Evolutionary conservation across 2,797 vertebrate species (phyloP).

Genomic region (Sebastolobus alascanus): DNA sequence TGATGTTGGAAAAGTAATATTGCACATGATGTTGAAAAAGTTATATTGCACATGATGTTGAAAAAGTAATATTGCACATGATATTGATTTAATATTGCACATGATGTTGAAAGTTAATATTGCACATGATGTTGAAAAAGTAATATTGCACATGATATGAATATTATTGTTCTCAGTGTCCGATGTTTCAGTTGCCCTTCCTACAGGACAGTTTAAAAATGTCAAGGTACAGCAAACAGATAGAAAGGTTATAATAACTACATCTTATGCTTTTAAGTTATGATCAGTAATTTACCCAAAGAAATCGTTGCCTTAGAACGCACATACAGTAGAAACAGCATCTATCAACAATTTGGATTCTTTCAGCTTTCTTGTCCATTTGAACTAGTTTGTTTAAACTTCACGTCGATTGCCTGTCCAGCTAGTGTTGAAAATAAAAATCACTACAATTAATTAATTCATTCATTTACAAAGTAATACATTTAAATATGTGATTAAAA

Average conservation of each 20-base stretch:
- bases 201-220: background rate
- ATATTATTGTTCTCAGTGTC: too few species aligned
- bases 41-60: too few species aligned
- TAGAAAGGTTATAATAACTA: background rate
- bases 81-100: too few species aligned
- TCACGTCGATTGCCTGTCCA: background rate
- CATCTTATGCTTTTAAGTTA: background rate
- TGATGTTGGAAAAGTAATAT: too few species aligned
- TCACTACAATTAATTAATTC: background rate
- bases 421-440: background rate
- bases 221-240: background rate
- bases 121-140: too few species aligned
- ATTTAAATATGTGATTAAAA: slow-evolving; percentile 1
- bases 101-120: too few species aligned
- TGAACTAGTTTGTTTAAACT: background rate
- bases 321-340: too few species aligned
- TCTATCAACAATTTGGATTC: too few species aligned
- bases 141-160: too few species aligned
- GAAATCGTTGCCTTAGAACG: background rate
- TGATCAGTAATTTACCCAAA: background rate
- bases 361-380: background rate
- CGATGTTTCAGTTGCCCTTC: too few species aligned
- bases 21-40: too few species aligned
- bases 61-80: too few species aligned
- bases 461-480: background rate